Evolutionary conservation across 1,140 invertebrate genomes (phyloP).

Genomic region (Portunus trituberculatus): DNA sequence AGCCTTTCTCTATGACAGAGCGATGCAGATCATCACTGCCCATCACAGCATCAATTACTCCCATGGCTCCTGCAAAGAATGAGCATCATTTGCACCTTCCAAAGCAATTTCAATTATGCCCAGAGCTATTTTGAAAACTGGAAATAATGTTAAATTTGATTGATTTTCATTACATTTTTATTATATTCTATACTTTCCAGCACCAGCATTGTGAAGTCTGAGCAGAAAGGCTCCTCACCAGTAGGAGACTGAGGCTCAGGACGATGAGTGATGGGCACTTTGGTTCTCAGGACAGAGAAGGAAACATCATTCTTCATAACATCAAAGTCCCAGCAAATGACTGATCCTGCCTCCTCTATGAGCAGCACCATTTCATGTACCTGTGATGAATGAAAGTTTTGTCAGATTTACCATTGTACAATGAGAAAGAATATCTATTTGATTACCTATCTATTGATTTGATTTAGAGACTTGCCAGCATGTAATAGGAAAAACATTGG

Average conservation of each 20-base stretch:
- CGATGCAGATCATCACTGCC: constrained; percentile 80
- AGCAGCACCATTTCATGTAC: constrained; percentile 92
- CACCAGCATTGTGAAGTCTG: background rate
- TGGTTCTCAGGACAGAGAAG: constrained; percentile 91
- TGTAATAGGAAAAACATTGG: too few species aligned
- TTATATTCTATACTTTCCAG: too few species aligned
- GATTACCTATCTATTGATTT: too few species aligned
- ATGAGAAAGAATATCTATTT: too few species aligned
- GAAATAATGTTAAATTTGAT: too few species aligned
- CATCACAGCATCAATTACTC: constrained; percentile 77
- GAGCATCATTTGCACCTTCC: too few species aligned
- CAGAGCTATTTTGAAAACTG: too few species aligned
- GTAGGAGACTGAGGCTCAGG: constrained; percentile 69
- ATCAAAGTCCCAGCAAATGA: constrained; percentile 98
- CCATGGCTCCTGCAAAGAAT: constrained; percentile 71
- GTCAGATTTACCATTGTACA: too few species aligned
- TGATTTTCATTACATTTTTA: too few species aligned
- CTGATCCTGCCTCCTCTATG: constrained; percentile 91
- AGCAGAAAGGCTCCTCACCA: background rate
- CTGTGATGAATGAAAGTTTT: constrained; percentile 79
- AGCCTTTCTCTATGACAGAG: constrained; percentile 87
- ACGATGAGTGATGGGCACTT: constrained; percentile 81
- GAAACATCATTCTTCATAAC: constrained; percentile 93
- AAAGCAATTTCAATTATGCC: too few species aligned
- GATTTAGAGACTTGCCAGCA: too few species aligned